Percentiles rank a stretch among this genome's conserved stretches.
phyloP scores from a whole-genome alignment of 2,797 vertebrate species.

The Peromyscus melanophrys region DNA sequence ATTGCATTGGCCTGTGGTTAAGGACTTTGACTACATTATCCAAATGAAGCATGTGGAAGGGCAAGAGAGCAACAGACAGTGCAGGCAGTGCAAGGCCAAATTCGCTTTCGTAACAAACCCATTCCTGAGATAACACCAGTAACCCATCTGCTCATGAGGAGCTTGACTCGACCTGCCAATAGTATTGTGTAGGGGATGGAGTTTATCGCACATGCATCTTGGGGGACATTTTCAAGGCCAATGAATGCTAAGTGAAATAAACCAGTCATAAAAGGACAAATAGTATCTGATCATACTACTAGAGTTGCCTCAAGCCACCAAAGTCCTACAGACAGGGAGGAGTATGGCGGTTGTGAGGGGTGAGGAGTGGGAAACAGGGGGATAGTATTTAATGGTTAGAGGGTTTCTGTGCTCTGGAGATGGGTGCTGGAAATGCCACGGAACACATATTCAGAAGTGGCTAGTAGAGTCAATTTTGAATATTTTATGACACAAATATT shows the following conservation, averaged over 20 bases:
- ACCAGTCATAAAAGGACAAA: background rate
- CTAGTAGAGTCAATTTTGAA: background rate
- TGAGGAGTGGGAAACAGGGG: fast-evolving
- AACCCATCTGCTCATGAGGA: no score
- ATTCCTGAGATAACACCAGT: background rate
- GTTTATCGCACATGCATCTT: background rate
- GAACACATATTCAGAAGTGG: background rate
- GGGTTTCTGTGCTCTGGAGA: background rate
- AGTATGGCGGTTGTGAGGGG: background rate
- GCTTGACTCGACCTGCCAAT: background rate
- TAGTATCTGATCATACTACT: background rate
- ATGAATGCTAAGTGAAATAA: background rate
- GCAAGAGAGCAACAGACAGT: background rate
- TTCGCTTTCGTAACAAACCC: background rate
- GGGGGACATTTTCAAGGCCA: background rate
- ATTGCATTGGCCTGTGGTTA: background rate
- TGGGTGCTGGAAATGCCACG: background rate
- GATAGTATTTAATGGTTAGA: background rate
- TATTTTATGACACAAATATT: no score
- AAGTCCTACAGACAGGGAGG: background rate
- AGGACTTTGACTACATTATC: background rate
- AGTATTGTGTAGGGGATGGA: no score
- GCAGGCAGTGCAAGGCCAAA: background rate
- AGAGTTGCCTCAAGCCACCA: background rate
- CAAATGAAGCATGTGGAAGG: background rate